These are phyloP conservation scores for Acholoe squamosa DNA, from an alignment of 2,888 invertebrate genomes.

Conservation along the genomic window DNA sequence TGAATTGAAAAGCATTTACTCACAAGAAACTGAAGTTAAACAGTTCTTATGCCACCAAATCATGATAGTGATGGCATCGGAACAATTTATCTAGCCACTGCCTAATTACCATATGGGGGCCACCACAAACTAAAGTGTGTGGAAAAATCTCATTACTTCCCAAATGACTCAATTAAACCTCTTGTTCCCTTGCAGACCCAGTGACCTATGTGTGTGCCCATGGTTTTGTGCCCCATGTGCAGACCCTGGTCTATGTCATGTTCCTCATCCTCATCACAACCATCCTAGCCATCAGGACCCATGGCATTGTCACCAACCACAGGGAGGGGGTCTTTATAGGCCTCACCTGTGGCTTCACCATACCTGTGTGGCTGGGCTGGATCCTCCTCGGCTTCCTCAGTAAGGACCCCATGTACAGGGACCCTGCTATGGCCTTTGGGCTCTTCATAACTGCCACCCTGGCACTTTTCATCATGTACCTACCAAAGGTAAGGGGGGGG, in stretches of 20 bases:
- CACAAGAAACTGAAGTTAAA: no score
- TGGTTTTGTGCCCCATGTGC: slow-evolving; percentile 85
- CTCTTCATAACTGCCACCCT: slow-evolving; percentile 92
- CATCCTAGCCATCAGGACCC: slow-evolving; percentile 91
- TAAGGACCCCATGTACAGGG: slow-evolving; percentile 79
- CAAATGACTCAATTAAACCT: no score
- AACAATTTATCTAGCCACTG: no score
- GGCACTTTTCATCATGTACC: slow-evolving; percentile 96
- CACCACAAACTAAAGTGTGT: no score
- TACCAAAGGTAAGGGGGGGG: slow-evolving; percentile 88
- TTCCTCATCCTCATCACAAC: slow-evolving; percentile 93
- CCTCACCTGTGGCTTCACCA: slow-evolving; percentile 92
- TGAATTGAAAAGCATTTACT: no score
- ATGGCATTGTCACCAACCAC: slow-evolving; percentile 95
- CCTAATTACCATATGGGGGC: no score
- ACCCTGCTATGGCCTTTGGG: slow-evolving; percentile 93
- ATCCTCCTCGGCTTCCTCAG: slow-evolving; percentile 87
- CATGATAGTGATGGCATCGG: no score
- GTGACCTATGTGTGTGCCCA: slow-evolving; percentile 80
- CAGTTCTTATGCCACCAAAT: no score
- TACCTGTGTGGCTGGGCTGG: slow-evolving; percentile 87
- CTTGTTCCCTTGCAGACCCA: background rate
- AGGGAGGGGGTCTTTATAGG: slow-evolving; percentile 96
- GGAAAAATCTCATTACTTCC: no score
- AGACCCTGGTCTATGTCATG: slow-evolving; percentile 92